phyloP scores from a whole-genome alignment of 2,797 vertebrate genomes.

The Nothura maculosa region DNA sequence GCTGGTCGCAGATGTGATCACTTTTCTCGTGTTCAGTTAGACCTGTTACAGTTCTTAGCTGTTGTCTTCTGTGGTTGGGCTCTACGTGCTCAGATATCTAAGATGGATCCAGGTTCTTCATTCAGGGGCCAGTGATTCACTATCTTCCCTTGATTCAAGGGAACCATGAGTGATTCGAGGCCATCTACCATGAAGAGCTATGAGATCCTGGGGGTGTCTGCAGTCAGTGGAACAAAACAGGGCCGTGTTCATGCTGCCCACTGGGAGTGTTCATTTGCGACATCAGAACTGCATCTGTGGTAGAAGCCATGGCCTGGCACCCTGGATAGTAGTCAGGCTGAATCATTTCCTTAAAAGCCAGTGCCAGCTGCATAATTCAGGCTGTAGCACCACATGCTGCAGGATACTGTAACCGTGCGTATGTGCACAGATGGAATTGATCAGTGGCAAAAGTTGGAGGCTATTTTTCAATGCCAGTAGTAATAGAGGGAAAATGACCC shows the following conservation, averaged over 20 bases:
- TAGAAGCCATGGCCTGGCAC: background rate
- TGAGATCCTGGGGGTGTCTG: background rate
- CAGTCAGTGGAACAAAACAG: background rate
- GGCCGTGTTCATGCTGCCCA: background rate
- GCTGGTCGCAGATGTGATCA: background rate
- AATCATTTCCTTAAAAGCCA: background rate
- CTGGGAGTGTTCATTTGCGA: rapidly evolving
- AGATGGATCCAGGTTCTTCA: background rate
- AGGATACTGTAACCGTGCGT: background rate
- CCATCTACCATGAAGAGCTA: background rate
- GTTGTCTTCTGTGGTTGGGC: background rate
- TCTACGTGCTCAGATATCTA: background rate
- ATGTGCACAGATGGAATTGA: background rate
- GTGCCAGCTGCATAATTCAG: background rate
- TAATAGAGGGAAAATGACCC: background rate
- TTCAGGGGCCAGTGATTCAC: background rate
- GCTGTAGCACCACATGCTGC: background rate
- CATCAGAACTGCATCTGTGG: background rate
- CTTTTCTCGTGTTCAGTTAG: background rate
- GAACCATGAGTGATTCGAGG: background rate
- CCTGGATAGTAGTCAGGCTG: background rate
- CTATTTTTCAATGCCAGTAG: background rate
- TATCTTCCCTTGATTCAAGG: background rate
- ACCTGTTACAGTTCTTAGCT: background rate
- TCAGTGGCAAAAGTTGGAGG: background rate